Evolutionary conservation across 2,113 vertebrate species (phyloP), one percentile per base, ranked within the genome.

Genomic region (Opisthocomus hoazin): DNA sequence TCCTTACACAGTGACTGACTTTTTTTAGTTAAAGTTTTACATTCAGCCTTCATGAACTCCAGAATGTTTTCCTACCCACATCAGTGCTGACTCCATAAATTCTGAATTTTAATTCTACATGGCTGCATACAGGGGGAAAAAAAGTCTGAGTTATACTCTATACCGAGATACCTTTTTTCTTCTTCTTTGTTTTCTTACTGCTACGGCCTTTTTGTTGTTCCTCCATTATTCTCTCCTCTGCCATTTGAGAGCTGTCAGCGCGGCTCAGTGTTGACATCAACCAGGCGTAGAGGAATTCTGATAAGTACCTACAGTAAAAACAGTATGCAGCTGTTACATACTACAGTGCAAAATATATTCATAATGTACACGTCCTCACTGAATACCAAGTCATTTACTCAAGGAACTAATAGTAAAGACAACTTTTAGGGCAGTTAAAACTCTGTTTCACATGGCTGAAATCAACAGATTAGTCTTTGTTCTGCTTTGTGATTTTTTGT

Each of bases 151-250:
- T 91, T 66, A 53, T 15, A 57, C 20, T 54, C 30, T 32, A 89
- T 48, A 69, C 4, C 30, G 23, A 64, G n/a, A 39, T 96, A 99
- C 99, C 99, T 98, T 99, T 99, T 96, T 99, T 99, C 98, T 99
- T 99, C 97, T 99, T 99, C 98, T 99, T 99, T 39, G 98, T 98
- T 97, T 99, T 99, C 97, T 99, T 99, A 97, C 99, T 99, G 93
- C 99, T 99, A 14, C 99, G 99, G 39, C 99, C 99, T 97, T 99
- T 99, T 91, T 99, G 98, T 90, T 99, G 99, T 86, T 99, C 99
- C 96, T 99, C 99, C 97, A 99, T 96, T 93, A 99, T 99, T 73
- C 99, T 98, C 94, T 99, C 99, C 95, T 99, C 99, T 2, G 99
- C 99, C 98, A 99, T 99, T 36, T 99, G 99, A 61, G 99, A 99